Percentiles rank a stretch among this genome's conserved stretches.
phyloP scores from a whole-genome alignment of 2,113 vertebrate species.

The Onychostruthus taczanowskii region DNA sequence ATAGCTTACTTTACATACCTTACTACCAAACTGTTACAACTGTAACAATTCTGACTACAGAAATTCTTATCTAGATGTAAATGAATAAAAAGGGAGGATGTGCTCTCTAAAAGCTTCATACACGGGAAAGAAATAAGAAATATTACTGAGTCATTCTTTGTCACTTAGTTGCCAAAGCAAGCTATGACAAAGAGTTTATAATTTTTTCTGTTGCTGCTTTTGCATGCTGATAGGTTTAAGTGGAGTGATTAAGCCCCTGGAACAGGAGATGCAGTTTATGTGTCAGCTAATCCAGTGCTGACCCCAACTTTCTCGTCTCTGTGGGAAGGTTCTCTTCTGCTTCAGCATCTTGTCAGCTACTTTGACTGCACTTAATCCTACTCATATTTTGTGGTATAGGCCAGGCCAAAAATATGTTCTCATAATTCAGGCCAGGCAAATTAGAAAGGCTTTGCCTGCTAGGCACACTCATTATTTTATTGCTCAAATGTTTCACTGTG shows the following conservation, averaged over 20 bases:
- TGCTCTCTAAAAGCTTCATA: not conserved
- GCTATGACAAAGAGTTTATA: not conserved
- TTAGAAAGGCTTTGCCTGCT: not conserved
- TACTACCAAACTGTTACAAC: not conserved
- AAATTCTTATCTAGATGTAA: not conserved
- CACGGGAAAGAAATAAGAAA: not conserved
- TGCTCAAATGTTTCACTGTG: not conserved
- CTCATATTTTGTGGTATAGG: slow-evolving; percentile 8
- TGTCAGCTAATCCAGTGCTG: not conserved
- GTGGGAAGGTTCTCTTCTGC: not conserved
- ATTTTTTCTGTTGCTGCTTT: not conserved
- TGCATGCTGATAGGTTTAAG: not conserved
- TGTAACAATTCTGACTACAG: not conserved
- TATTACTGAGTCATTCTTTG: not conserved
- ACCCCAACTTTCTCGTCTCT: slow-evolving; percentile 16
- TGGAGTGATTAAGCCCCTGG: not conserved
- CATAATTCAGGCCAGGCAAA: slow-evolving; percentile 14
- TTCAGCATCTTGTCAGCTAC: slow-evolving; percentile 13
- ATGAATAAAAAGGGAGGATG: not conserved
- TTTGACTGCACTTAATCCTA: not conserved
- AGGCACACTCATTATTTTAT: slow-evolving; percentile 9
- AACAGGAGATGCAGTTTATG: not conserved
- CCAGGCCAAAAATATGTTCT: slow-evolving; percentile 7
- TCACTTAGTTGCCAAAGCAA: not conserved
- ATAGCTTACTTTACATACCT: not conserved